Percentiles rank a stretch among this genome's conserved stretches.
Conservation (phyloP, 2,888 invertebrate genomes). For the Boloria euphrosyne region DNA sequence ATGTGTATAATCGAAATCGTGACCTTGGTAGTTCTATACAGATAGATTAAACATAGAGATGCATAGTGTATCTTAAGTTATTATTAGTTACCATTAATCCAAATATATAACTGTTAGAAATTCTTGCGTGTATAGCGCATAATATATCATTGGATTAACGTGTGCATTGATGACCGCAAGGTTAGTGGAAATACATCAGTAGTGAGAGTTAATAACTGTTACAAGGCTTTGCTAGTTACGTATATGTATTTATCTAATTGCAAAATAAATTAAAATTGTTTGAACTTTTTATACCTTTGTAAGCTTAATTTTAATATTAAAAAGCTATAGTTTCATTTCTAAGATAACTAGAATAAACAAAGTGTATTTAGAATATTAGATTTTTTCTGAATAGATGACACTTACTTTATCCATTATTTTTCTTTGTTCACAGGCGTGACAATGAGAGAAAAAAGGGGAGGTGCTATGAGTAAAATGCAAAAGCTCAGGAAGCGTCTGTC, state of each 20-base stretch:
- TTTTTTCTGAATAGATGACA: background rate
- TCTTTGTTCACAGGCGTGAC: constrained; percentile 87
- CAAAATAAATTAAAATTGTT: constrained; percentile 1
- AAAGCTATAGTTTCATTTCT: background rate
- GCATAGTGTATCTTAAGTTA: background rate
- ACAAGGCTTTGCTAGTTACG: constrained; percentile 19
- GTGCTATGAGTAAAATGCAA: constrained; percentile 95
- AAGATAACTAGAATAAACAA: background rate
- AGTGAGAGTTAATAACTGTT: constrained; percentile 21
- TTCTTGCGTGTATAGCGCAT: constrained; percentile 16
- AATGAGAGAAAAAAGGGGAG: constrained; percentile 96
- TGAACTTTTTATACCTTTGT: background rate
- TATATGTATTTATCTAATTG: constrained; percentile 1
- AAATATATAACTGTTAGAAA: constrained; percentile 6
- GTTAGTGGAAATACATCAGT: constrained; percentile 21
- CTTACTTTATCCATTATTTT: constrained; percentile 46
- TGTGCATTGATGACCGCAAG: constrained; percentile 25
- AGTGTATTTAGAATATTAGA: background rate
- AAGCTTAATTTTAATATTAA: constrained; percentile 8
- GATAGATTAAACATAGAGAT: too few species aligned
- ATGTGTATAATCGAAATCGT: too few species aligned
- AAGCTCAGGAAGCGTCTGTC: constrained; percentile 97
- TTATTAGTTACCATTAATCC: background rate
- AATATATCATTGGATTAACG: constrained; percentile 25
- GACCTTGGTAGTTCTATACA: too few species aligned